Percentiles rank a stretch among this genome's conserved stretches.
Evolutionary conservation across 1,140 invertebrate genomes (phyloP).

Genomic region (Zaprionus ornatus): DNA sequence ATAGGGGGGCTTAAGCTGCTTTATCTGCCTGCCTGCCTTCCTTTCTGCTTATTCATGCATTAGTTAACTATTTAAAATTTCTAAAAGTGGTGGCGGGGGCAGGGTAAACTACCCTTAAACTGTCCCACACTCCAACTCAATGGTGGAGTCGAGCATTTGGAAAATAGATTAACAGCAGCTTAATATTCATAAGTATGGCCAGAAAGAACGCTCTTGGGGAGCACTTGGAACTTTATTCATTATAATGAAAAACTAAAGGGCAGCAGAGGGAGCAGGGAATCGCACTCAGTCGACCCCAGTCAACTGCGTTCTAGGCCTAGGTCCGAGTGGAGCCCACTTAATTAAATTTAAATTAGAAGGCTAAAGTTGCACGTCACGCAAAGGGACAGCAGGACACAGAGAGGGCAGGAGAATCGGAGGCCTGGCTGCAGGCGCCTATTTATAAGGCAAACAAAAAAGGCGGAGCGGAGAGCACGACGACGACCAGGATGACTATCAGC

Average conservation of each 20-base stretch:
- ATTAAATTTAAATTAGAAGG: conserved; percentile 82
- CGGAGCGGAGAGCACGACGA: not conserved
- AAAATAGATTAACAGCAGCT: conserved; percentile 80
- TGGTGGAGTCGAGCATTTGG: conserved; percentile 49
- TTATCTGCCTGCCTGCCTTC: not conserved
- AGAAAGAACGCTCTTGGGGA: not conserved
- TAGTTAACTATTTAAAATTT: conserved; percentile 65
- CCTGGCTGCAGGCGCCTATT: conserved; percentile 43
- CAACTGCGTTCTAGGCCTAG: conserved; percentile 1
- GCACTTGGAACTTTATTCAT: conserved; percentile 71
- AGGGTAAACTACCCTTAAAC: conserved; percentile 14
- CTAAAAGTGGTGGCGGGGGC: not conserved
- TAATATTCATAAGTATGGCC: conserved; percentile 72
- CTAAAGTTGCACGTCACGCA: conserved; percentile 77
- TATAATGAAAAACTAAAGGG: conserved; percentile 72
- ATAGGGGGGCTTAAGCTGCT: conserved; percentile 2
- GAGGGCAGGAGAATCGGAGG: not conserved
- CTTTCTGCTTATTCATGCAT: conserved; percentile 55
- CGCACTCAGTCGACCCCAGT: not conserved
- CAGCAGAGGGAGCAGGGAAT: not conserved
- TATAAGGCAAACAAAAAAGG: conserved; percentile 33
- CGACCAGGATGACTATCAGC: not conserved
- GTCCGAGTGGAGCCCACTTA: conserved; percentile 68
- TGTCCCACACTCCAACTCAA: conserved; percentile 39
- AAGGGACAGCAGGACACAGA: not conserved